These are phyloP conservation scores for Chaetodon trifasciatus DNA, from an alignment of 2,797 vertebrate genomes.

Conservation along the genomic window DNA sequence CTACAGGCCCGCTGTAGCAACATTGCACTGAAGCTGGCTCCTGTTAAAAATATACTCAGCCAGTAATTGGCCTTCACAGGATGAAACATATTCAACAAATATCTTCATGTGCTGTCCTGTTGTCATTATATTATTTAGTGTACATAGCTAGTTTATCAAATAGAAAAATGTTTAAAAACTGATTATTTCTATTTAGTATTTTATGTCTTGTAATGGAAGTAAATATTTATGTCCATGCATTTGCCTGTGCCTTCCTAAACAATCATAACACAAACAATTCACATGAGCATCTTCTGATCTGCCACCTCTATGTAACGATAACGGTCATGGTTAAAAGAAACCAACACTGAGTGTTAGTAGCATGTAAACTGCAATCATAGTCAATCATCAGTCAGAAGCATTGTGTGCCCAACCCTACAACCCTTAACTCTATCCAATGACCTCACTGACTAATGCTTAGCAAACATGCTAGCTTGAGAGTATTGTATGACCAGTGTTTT, in stretches of 20 bases:
- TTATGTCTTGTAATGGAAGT: background rate
- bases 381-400: too few relatives aligned
- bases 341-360: too few relatives aligned
- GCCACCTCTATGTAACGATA: background rate
- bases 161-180: background rate
- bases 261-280: too few relatives aligned
- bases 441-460: too few relatives aligned
- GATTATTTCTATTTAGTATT: background rate
- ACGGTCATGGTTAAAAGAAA: background rate
- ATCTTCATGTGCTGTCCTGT: constrained; percentile 10
- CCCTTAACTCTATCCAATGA: too few relatives aligned
- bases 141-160: background rate
- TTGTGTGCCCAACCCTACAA: too few relatives aligned
- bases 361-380: too few relatives aligned
- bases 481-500: too few relatives aligned
- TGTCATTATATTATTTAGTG: background rate
- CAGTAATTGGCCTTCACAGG: constrained; percentile 26
- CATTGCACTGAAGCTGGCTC: constrained; percentile 29
- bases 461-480: too few relatives aligned
- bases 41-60: constrained; percentile 36
- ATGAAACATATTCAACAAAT: constrained; percentile 31
- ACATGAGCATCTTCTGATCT: background rate
- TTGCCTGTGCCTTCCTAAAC: background rate
- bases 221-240: background rate
- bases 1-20: constrained; percentile 30